Evolutionary conservation across 1,140 invertebrate species (phyloP), one percentile per base, ranked within the genome.

Genomic region (Mamestra configurata): DNA sequence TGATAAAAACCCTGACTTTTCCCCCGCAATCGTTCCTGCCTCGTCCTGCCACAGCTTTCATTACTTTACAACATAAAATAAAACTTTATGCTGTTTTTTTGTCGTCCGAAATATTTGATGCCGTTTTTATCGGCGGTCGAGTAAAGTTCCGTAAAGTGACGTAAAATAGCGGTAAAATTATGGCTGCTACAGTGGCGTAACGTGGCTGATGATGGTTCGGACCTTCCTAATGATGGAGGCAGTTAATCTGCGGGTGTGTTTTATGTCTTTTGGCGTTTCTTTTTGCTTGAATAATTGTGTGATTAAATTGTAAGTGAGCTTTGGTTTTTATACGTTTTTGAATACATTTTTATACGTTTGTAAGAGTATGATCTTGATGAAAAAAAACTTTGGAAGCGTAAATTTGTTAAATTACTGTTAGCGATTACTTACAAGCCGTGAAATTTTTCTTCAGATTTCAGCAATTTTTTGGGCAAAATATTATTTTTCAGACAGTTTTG

Each of bases 11-110:
- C 43, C 22, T 4, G 22, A 11, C 20, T 13, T 13, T n/a, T n/a
- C n/a, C 22, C 13, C 5, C 31, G 35, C 59, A 57, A 57, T 27
- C 55, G 55, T 57, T 57, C 4, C 27, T 57, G 24, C 55, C 55
- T 57, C 55, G 55, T 57, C 27, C 55, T 18, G 24, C 61, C 79
- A 64, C 20, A 27, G 77, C 83, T 81, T 81, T 79, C 81, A 83
- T 81, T 81, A 82, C 79, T 77, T 78, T 77, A 81, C 20, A 49
- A 53, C 13, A 40, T 77, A 64, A 37, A 64, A 64, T 64, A 64
- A 40, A 64, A 64, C n/a, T 40, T 64, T 37, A 64, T 35, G n/a
- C 10, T n/a, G n/a, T 15, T 64, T 64, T 61, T 64, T 64, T 64
- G 59, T 37, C 59, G 31, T 40, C 13, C 15, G 15, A 64, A 64